Evolutionary conservation across 53 echinoderm and acorn worm species (phyloP).

Genomic region (Patiria pectinifera): DNA sequence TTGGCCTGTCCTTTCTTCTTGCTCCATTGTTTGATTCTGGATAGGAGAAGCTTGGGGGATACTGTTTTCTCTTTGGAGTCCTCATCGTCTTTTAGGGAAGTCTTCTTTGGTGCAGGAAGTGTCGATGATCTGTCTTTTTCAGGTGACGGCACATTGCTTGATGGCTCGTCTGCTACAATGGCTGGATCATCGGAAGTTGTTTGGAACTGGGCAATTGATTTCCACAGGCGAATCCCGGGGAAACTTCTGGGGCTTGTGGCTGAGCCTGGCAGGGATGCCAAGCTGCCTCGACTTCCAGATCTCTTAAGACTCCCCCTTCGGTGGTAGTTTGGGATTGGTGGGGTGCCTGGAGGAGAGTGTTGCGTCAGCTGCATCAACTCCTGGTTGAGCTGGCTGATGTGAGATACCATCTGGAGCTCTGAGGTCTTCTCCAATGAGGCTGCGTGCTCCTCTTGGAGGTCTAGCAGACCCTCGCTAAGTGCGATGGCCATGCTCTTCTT

Average conservation of each 20-base stretch:
- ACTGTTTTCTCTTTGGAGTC: conserved; percentile 27
- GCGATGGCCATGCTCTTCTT: conserved; percentile 92
- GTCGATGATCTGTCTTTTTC: neutral
- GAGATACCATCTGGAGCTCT: conserved; percentile 84
- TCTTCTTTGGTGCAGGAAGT: neutral
- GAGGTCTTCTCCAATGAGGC: conserved; percentile 72
- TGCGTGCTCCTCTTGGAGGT: conserved; percentile 73
- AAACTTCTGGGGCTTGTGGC: neutral
- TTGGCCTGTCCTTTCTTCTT: conserved; percentile 26
- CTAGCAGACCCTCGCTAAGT: conserved; percentile 86
- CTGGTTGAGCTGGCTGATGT: conserved; percentile 80
- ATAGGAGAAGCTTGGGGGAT: conserved; percentile 42
- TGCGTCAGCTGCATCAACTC: conserved; percentile 68
- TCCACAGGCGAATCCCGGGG: neutral
- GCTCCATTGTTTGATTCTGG: conserved; percentile 43
- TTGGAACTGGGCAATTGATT: conserved; percentile 40
- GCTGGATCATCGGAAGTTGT: conserved; percentile 13
- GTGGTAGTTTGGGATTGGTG: conserved; percentile 24
- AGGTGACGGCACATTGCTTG: neutral
- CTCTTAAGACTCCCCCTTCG: conserved; percentile 11
- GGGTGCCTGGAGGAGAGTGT: conserved; percentile 30
- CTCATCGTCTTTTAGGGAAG: conserved; percentile 18
- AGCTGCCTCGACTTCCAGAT: conserved; percentile 24
- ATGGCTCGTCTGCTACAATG: neutral
- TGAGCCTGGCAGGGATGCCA: conserved; percentile 16